A percentile compares a stretch with the other conserved stretches of the same genome.
phyloP scores from a whole-genome alignment of 2,113 vertebrate species.

The Trematocara stigmaticum region DNA sequence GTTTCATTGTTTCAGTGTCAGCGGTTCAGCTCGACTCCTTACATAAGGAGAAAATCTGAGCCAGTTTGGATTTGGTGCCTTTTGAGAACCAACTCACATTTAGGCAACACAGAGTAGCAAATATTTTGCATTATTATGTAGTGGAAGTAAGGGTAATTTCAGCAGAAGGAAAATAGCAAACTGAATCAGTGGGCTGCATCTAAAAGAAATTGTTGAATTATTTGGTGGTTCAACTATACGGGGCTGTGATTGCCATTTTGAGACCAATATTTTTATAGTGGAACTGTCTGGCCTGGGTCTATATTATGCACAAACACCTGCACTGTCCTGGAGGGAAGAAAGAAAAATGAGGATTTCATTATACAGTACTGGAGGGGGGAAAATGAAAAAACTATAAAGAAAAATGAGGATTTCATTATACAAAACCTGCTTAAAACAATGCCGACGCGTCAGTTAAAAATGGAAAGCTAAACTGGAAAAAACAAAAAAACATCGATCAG shows the following conservation, averaged over 20 bases:
- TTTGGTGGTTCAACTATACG: neutral
- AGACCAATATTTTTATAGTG: neutral
- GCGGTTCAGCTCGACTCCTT: neutral
- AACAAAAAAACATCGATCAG: neutral
- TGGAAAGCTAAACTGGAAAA: neutral
- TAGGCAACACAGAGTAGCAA: neutral
- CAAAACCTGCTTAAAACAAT: neutral
- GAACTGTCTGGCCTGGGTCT: neutral
- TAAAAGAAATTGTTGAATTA: neutral
- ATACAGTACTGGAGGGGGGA: neutral
- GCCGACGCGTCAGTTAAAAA: rapidly evolving
- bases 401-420: neutral
- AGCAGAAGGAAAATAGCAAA: neutral
- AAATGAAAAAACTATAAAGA: neutral
- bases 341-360: neutral
- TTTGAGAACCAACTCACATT: neutral
- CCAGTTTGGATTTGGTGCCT: neutral
- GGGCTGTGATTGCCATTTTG: neutral
- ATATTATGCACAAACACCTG: neutral
- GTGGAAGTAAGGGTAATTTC: neutral
- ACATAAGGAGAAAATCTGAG: neutral
- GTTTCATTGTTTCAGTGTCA: neutral
- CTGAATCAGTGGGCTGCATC: neutral
- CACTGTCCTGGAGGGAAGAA: neutral
- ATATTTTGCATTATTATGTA: neutral